phyloP scores from a whole-genome alignment of 2,888 invertebrate species.

The Andrena camellia region DNA sequence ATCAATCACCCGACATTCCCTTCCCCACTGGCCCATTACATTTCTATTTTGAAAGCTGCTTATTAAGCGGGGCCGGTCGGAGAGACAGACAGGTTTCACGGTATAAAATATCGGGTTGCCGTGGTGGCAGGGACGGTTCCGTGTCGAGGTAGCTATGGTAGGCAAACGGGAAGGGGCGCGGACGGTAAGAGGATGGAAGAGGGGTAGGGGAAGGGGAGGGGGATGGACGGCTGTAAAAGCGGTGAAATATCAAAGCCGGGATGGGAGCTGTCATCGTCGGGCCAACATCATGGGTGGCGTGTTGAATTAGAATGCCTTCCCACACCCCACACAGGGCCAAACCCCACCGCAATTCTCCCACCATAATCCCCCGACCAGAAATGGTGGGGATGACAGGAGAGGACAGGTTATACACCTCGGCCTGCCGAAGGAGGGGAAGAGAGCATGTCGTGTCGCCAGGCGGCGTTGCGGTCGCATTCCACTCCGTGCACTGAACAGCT shows the following conservation, averaged over 20 bases:
- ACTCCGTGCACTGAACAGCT: constrained; percentile 67
- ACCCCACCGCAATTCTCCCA: constrained; percentile 77
- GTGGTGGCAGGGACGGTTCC: constrained; percentile 76
- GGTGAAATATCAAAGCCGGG: constrained; percentile 85
- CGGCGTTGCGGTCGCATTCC: constrained; percentile 71
- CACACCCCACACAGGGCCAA: constrained; percentile 75
- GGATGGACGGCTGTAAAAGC: constrained; percentile 81
- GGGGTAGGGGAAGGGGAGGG: constrained; percentile 42
- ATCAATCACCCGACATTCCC: constrained; percentile 83
- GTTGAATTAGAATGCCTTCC: constrained; percentile 85
- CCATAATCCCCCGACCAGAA: constrained; percentile 66
- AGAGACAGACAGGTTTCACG: constrained; percentile 85
- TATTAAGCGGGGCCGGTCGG: constrained; percentile 84
- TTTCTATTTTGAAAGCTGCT: constrained; percentile 86
- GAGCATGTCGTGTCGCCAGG: constrained; percentile 61
- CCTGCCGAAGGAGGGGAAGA: constrained; percentile 84
- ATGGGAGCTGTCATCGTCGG: constrained; percentile 86
- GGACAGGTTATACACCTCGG: constrained; percentile 82
- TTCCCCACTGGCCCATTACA: constrained; percentile 81
- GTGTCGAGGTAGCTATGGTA: constrained; percentile 72
- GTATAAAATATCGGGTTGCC: constrained; percentile 85
- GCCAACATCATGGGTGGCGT: constrained; percentile 85
- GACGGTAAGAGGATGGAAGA: constrained; percentile 44
- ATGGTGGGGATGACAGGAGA: constrained; percentile 78
- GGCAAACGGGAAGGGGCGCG: constrained; percentile 55